Conservation (phyloP, 2,888 invertebrate species). For the Cosmia pyralina region DNA sequence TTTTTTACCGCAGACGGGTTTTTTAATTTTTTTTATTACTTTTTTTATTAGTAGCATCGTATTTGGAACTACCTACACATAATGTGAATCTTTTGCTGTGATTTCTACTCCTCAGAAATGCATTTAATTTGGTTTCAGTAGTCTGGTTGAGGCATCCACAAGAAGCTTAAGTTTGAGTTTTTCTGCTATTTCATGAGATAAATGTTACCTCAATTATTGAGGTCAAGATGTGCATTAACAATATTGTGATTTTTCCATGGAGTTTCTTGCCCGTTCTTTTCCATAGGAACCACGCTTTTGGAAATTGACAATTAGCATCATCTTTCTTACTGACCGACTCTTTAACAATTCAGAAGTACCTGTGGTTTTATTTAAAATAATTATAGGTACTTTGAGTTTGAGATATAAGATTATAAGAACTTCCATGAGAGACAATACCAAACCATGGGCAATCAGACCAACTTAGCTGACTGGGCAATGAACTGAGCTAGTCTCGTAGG, state of each 20-base stretch:
- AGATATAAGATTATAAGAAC: background rate
- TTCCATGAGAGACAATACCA: background rate
- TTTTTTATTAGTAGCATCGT: too few relatives aligned
- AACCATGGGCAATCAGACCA: background rate
- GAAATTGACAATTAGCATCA: background rate
- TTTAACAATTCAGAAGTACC: background rate
- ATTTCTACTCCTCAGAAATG: background rate
- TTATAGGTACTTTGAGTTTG: background rate
- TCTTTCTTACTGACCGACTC: background rate
- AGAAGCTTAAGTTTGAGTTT: background rate
- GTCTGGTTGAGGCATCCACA: background rate
- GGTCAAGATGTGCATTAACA: too few relatives aligned
- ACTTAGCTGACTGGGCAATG: background rate
- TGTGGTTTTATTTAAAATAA: background rate
- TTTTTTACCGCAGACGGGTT: too few relatives aligned
- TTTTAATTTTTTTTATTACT: too few relatives aligned
- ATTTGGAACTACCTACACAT: background rate
- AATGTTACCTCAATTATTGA: too few relatives aligned
- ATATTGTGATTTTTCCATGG: too few relatives aligned
- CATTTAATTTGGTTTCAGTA: background rate
- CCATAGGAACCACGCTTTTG: background rate
- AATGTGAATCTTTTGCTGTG: background rate
- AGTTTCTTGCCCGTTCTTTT: background rate
- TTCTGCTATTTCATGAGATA: background rate
- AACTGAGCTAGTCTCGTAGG: background rate